Base-by-base conservation (phyloP, 2,797 vertebrate species). In the Peromyscus melanophrys region DNA sequence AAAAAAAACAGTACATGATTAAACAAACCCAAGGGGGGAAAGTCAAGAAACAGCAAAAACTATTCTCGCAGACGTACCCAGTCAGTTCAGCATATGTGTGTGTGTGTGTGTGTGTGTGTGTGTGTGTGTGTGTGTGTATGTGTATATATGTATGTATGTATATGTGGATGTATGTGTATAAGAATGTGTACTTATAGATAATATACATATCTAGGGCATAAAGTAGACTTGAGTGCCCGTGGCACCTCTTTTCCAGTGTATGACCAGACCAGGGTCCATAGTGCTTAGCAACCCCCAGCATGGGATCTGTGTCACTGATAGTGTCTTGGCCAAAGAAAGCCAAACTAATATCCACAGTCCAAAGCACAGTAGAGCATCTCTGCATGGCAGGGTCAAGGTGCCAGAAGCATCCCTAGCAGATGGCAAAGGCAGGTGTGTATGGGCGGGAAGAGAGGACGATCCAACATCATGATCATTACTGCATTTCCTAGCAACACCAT, bases 401-500 rank as follows among this genome's bases (percentile, higher is more conserved):
- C 89, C 76, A 57, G 49, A 89, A 52, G 71, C 78, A 59, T 95
- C 86, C 95, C 25, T 65, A 94, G 69, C 98, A 98, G 96, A 96
- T 97, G 96, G 96, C 27, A 57, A 52, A 71, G 46, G 83, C 96
- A 97, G 94, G 90, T 96, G 83, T 94, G 21, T 21, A 46, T 3
- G 19, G 71, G 63, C n/a, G 13, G n/a, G 82, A 75, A 63, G 71
- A 81, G 19, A 85, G 43, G 52, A 77, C 69, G 82, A 65, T 89
- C 52, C 21, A 76, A 69, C 34, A 77, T 83, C 76, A 16, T 0
- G 5, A 40, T 81, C 49, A 6, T 76, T 57, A 83, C 0, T n/a
- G n/a, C 46, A 85, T 94, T 80, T 92, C 92, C 96, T 97, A 96
- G 97, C 97, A 96, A 96, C 95, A 59, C 29, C 0, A 31, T 29